phyloP scores from a whole-genome alignment of 64 coral and sea anemone genomes.

The Stichodactyla mertensii region DNA sequence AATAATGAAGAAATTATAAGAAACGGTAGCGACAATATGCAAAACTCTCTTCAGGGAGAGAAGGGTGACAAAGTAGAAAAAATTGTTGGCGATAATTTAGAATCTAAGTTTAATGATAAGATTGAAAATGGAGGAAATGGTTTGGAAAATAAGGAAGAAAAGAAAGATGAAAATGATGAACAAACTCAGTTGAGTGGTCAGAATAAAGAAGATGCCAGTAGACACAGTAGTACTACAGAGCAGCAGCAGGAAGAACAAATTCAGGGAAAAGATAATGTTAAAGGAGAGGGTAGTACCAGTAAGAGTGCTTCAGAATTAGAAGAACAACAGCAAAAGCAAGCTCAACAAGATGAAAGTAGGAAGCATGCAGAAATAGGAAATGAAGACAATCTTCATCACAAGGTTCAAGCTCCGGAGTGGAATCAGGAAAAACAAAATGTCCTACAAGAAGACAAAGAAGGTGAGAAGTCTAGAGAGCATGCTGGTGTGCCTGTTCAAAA shows the following conservation, averaged over 20 bases:
- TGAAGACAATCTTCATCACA: not conserved
- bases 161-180: not conserved
- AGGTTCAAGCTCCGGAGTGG: not conserved
- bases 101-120: not conserved
- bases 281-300: not conserved
- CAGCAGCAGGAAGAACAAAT: not conserved
- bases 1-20: not conserved
- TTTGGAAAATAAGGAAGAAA: not conserved
- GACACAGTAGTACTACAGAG: not conserved
- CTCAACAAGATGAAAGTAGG: not conserved
- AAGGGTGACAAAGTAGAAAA: not conserved
- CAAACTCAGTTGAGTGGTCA: not conserved
- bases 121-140: not conserved
- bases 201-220: not conserved
- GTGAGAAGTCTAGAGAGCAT: not conserved
- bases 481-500: not conserved
- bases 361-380: not conserved
- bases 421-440: not conserved
- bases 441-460: not conserved
- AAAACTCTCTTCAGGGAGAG: not conserved
- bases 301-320: not conserved
- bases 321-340: not conserved
- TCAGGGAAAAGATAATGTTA: not conserved
- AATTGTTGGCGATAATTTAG: not conserved
- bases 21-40: not conserved